These are phyloP conservation scores for Thereva unica DNA, from an alignment of 2,888 invertebrate species.

Conservation along the genomic window DNA sequence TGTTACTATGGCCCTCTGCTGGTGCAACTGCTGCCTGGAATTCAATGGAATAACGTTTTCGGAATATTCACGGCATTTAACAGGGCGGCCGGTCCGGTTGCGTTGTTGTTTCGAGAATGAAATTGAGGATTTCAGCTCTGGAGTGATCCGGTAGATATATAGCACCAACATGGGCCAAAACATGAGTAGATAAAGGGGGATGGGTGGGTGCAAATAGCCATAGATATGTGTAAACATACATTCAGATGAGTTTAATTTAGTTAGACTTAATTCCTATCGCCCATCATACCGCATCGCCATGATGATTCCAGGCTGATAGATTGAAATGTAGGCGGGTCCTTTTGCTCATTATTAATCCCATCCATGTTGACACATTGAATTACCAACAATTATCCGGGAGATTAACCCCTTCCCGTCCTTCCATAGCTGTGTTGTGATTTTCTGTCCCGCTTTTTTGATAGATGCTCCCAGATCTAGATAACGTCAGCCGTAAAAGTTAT, in stretches of 20 bases:
- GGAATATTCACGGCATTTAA: conserved; percentile 29
- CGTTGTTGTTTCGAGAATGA: conserved; percentile 17
- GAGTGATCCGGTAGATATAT: too few relatives aligned
- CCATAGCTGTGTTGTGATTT: neutral
- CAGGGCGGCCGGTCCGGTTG: neutral
- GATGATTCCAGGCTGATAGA: conserved; percentile 18
- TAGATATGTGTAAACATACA: too few relatives aligned
- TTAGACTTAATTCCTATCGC: conserved; percentile 34
- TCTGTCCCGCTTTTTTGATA: conserved; percentile 8
- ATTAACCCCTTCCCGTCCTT: conserved; percentile 22
- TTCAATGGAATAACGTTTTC: conserved; percentile 16
- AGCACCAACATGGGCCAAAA: conserved; percentile 12
- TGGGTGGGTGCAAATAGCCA: conserved; percentile 3
- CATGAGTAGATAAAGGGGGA: neutral
- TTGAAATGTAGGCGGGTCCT: neutral
- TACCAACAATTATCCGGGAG: conserved; percentile 40
- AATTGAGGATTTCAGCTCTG: conserved; percentile 19
- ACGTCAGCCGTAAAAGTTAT: conserved; percentile 25
- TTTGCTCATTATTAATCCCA: conserved; percentile 35
- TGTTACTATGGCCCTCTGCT: neutral
- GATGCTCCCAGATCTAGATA: conserved; percentile 10
- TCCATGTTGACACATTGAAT: conserved; percentile 40
- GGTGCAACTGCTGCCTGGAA: too few relatives aligned
- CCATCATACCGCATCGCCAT: conserved; percentile 26
- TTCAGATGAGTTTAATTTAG: conserved; percentile 26